Base-by-base conservation (phyloP, 2,888 invertebrate genomes). In the Aromia moschata region DNA sequence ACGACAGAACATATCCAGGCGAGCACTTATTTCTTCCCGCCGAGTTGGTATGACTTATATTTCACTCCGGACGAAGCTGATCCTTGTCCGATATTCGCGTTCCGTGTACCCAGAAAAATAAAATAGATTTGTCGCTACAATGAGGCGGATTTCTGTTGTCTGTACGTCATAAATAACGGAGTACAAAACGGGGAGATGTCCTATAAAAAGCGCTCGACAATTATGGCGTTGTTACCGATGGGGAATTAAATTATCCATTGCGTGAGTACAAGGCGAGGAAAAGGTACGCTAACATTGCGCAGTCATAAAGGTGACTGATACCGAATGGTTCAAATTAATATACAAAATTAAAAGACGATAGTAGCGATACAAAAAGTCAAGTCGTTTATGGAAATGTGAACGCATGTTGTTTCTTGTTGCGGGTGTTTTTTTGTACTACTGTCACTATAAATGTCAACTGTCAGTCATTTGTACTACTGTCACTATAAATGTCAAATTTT, bases 1-100 rank as follows among this genome's bases (percentile, higher is more conserved):
- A 71, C 70, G 74, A 70, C 72, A 73, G 72, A 72, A 73, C 73
- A 73, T 69, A 72, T 69, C 70, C 68, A 65, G 65, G 65, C 65
- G 64, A 71, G 69, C 71, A 73, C 73, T 73, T 72, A 73, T 71
- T 71, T 72, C 56, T 69, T 64, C 69, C 70, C 67, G 68, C 63
- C 64, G 69, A 65, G 70, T 65, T 38, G 60, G 59, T 69, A 71
- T 71, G 70, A 70, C 67, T 64, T 70, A 71, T 73, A 73, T 70
- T 72, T 72, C 69, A 72, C 67, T 70, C 67, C 65, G 67, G 70
- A 70, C 70, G 69, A 71, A 67, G 67, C 62, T 60, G 65, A 67
- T 66, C 56, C 67, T 68, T 71, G 71, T 71, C 63, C 64, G 60
- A 52, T 65, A 69, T 71, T 67, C 67, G 67, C 70, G 67, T 69